Conservation (phyloP, 2,888 invertebrate genomes). For the Ethmia dodecea region DNA sequence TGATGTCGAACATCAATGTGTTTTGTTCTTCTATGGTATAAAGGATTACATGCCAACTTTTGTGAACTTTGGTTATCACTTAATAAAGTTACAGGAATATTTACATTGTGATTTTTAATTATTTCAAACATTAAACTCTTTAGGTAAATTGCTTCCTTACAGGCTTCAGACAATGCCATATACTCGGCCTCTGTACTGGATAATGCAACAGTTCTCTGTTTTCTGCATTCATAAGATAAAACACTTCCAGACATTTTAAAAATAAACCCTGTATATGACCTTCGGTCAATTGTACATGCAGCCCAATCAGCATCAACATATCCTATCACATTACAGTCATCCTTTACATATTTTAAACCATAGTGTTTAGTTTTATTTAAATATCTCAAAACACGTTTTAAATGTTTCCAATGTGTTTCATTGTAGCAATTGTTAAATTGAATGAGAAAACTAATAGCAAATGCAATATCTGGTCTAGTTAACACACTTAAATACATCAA, state of each 20-base stretch:
- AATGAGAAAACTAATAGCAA: conserved; percentile 12
- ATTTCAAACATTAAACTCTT: no score
- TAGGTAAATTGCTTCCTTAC: conserved; percentile 11
- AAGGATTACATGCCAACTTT: conserved; percentile 1
- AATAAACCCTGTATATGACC: conserved; percentile 12
- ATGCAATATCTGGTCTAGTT: conserved; percentile 10
- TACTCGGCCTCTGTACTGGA: conserved; percentile 9
- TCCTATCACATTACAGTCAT: conserved; percentile 1
- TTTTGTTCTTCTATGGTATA: conserved; percentile 4
- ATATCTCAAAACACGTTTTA: conserved; percentile 15
- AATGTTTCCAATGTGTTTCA: conserved; percentile 17
- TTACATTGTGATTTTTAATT: no score
- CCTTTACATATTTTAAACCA: conserved; percentile 5
- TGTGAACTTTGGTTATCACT: conserved; percentile 2
- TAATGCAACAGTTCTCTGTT: conserved; percentile 13
- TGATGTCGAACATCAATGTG: conserved; percentile 8
- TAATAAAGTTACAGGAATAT: conserved; percentile 4
- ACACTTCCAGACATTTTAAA: not conserved
- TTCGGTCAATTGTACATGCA: conserved; percentile 7
- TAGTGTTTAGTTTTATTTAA: conserved; percentile 10
- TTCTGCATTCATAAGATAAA: conserved; percentile 10
- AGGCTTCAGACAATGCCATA: conserved; percentile 10
- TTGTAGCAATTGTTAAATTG: conserved; percentile 17
- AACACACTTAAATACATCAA: conserved; percentile 6
- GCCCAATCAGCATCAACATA: conserved; percentile 15